Conservation (phyloP, 2,113 vertebrate genomes). For the Sander lucioperca region DNA sequence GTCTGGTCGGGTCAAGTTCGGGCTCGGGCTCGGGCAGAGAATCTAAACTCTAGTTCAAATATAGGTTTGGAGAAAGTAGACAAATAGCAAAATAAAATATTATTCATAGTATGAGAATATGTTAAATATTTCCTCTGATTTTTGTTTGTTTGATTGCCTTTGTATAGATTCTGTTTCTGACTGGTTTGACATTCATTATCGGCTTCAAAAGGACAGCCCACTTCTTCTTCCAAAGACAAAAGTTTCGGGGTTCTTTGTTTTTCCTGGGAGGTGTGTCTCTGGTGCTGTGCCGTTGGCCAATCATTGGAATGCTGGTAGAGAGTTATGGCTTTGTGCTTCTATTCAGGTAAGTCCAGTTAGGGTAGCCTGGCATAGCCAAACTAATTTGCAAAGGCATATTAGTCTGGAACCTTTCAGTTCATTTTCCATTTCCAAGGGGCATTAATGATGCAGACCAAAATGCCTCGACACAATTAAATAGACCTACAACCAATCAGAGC, state of each 20-base stretch:
- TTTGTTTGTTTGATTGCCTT: neutral
- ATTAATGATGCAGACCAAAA: no score
- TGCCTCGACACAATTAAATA: no score
- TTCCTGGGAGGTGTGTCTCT: slow-evolving; percentile 89
- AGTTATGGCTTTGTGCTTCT: slow-evolving; percentile 89
- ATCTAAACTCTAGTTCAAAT: no score
- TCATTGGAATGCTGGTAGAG: slow-evolving; percentile 91
- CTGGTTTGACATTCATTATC: slow-evolving; percentile 88
- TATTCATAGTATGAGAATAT: neutral
- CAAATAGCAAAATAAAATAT: neutral
- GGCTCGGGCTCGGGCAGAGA: no score
- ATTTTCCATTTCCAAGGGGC: no score
- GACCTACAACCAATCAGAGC: no score
- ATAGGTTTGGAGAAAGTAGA: neutral
- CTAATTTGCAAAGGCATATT: no score
- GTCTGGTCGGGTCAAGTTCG: no score
- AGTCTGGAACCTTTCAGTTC: no score
- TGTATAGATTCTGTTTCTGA: slow-evolving; percentile 90
- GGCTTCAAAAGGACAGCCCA: slow-evolving; percentile 86
- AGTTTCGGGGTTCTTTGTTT: slow-evolving; percentile 89
- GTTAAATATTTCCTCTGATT: neutral
- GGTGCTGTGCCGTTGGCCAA: slow-evolving; percentile 89
- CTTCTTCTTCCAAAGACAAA: slow-evolving; percentile 93
- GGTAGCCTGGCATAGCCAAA: no score
- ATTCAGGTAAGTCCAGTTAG: slow-evolving; percentile 84